Conservation (phyloP, 1,140 invertebrate species). For the Grapholita molesta region DNA sequence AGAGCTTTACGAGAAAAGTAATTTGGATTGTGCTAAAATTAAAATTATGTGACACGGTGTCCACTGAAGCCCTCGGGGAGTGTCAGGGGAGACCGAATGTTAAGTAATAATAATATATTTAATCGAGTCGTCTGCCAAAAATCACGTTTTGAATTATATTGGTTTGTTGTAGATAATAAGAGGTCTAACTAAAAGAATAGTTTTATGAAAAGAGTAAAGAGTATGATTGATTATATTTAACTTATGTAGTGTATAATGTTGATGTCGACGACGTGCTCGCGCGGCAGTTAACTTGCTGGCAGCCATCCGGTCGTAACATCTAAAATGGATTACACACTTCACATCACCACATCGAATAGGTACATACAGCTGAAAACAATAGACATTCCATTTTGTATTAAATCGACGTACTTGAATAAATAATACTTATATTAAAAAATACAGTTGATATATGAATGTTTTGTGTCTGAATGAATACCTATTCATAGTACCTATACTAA, state of each 20-base stretch:
- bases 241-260: background rate
- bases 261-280: background rate
- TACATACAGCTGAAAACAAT: slow-evolving; percentile 26
- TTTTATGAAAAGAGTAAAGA: slow-evolving; percentile 18
- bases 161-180: slow-evolving; percentile 29
- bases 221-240: no score
- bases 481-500: no score
- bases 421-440: background rate
- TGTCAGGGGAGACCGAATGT: background rate
- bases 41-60: slow-evolving; percentile 8
- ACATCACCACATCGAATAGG: background rate
- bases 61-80: background rate
- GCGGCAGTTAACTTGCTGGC: background rate
- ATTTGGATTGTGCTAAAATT: slow-evolving; percentile 26
- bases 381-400: slow-evolving; percentile 42
- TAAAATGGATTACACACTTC: background rate
- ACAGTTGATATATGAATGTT: background rate
- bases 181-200: slow-evolving; percentile 19
- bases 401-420: slow-evolving; percentile 10
- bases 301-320: background rate
- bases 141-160: slow-evolving; percentile 37
- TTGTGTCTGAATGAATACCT: background rate
- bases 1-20: background rate
- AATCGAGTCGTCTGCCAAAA: slow-evolving; percentile 51
- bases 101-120: background rate